These are phyloP conservation scores for Polydrusus cervinus DNA, from an alignment of 2,888 invertebrate species.

Conservation along the genomic window DNA sequence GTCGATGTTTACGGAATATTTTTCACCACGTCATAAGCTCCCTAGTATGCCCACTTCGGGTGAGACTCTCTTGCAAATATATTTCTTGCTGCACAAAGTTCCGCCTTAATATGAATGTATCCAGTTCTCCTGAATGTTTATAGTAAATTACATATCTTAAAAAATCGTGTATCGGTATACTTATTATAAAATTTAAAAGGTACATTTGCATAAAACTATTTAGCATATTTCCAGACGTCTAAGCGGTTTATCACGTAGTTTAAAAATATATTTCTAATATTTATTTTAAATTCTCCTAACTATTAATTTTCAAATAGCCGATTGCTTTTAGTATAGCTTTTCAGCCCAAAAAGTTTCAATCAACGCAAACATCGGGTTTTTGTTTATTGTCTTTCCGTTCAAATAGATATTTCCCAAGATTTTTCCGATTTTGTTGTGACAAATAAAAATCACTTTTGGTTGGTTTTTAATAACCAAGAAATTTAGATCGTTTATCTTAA, in stretches of 20 bases:
- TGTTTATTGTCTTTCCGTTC: conserved; percentile 21
- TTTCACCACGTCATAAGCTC: no score
- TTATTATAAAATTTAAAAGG: no score
- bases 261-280: conserved; percentile 5
- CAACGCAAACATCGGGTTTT: conserved; percentile 13
- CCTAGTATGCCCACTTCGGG: no score
- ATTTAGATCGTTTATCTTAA: conserved; percentile 3
- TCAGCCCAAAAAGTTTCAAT: conserved; percentile 14
- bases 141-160: no score
- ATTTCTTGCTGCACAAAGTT: no score
- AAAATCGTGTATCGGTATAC: no score
- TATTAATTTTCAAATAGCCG: conserved; percentile 10
- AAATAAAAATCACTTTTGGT: conserved; percentile 20
- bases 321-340: conserved; percentile 18
- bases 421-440: conserved; percentile 25
- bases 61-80: no score
- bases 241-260: neutral
- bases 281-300: conserved; percentile 5
- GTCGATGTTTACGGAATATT: no score
- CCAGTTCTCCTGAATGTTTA: no score
- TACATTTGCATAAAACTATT: neutral
- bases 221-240: neutral
- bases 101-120: no score
- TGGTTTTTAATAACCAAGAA: conserved; percentile 11
- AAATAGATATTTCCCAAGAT: conserved; percentile 23